Base-by-base conservation (phyloP, 30 jellyfish, hydroid and myxozoan species). In the Catostylus mosaicus region DNA sequence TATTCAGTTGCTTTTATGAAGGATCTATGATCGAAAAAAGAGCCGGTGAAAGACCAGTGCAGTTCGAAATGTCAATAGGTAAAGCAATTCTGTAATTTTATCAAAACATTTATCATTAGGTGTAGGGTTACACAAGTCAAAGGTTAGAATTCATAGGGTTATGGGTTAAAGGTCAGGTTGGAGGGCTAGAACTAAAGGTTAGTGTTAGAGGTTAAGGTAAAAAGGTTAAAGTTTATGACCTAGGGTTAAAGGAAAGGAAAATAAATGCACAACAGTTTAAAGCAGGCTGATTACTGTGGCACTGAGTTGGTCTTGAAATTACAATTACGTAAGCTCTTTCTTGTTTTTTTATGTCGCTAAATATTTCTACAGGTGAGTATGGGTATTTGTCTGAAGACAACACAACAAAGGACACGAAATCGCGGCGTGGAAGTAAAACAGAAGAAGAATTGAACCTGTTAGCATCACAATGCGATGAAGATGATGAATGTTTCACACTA, bases 11-110 rank as follows among this genome's bases (percentile, higher is more conserved):
- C 0, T 34, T 87, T 34, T 87, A 46, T 79, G 96, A 87, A 0
- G 88, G 75, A 8, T 56, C 82, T 19, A 78, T 87, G 94, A 69
- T 87, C 29, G 96, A 87, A 11, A 34, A 80, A 31, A 67, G 75
- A 48, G 37, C 43, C 37, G 60, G 76, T 3, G 88, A 78, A 37
- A 66, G 85, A 68, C 87, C 76, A 11, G 50, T 87, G 12, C 51
- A 34, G 27, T 87, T 87, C 57, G 94, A 87, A 52, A 69, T 87
- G 62, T 71, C 93, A 4, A 78, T 87, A n/a, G 96, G 94, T 75
- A 51, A 10, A 47, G 10, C 10, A 26, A 56, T 9, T 11, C 11
- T 46, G 19, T n/a, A 46, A 19, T 19, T 19, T 46, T 19, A 46
- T 46, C 60, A 46, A 46, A 46, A 19, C 60, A 46, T 46, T 46